Evolutionary conservation across 2,113 vertebrate genomes (phyloP).

Genomic region (Osmerus mordax): DNA sequence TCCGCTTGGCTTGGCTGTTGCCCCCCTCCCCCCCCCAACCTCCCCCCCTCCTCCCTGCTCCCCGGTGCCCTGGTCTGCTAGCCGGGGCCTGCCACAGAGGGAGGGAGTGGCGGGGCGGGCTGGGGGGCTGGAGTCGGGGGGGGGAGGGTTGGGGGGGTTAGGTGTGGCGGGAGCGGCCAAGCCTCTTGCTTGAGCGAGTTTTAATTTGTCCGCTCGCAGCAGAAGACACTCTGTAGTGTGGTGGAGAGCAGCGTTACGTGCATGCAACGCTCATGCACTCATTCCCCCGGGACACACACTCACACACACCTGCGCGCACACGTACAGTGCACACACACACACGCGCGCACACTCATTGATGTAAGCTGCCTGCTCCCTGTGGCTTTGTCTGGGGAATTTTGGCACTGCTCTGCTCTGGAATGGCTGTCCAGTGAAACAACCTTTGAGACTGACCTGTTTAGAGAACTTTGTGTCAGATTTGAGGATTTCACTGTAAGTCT

Average conservation of each 20-base stretch:
- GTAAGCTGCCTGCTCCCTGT: conserved; percentile 27
- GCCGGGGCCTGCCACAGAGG: conserved; percentile 21
- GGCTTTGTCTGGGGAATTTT: conserved; percentile 35
- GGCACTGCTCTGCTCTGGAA: conserved; percentile 11
- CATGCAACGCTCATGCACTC: conserved; percentile 43
- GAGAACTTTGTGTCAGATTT: conserved; percentile 32
- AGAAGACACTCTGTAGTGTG: conserved; percentile 38
- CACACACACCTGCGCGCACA: conserved; percentile 20
- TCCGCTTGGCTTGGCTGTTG: conserved; percentile 21
- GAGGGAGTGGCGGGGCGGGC: neutral
- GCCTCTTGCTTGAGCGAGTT: conserved; percentile 62
- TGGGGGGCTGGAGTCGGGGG: conserved; percentile 5
- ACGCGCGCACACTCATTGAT: conserved; percentile 15
- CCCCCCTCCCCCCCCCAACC: conserved; percentile 22
- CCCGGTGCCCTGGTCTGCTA: conserved; percentile 19
- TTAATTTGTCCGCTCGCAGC: conserved; percentile 63
- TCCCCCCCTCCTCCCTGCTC: conserved; percentile 5
- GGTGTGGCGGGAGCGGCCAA: conserved; percentile 4
- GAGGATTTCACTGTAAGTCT: neutral
- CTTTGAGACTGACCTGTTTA: conserved; percentile 45
- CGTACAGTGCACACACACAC: neutral
- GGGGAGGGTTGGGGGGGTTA: neutral
- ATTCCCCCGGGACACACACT: conserved; percentile 44
- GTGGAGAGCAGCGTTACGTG: conserved; percentile 24
- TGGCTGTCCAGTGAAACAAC: conserved; percentile 21